Evolutionary conservation across 64 coral and sea anemone species (phyloP).

Genomic region (Actinia tenebrosa): DNA sequence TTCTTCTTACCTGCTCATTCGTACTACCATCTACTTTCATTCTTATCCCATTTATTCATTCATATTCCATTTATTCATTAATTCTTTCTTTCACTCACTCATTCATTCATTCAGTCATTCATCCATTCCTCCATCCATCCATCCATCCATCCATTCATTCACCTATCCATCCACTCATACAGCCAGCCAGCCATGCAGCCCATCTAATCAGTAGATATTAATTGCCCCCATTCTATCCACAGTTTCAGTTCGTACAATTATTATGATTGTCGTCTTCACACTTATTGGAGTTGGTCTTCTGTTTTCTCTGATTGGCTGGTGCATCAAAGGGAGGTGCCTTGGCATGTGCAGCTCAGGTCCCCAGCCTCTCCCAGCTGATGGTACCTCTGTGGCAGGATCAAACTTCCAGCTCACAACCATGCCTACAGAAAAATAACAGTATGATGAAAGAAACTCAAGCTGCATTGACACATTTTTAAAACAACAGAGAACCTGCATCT

Average conservation of each 20-base stretch:
- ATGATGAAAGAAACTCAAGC: not conserved
- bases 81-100: not conserved
- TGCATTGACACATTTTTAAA: no score
- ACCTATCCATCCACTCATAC: not conserved
- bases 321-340: not conserved
- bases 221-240: not conserved
- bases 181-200: not conserved
- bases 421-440: not conserved
- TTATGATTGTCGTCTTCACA: not conserved
- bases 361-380: not conserved
- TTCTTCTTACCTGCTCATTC: no score
- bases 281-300: not conserved
- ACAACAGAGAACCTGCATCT: no score
- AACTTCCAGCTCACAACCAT: not conserved
- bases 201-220: not conserved
- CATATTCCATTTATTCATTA: not conserved
- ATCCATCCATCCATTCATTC: not conserved
- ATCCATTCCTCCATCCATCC: not conserved
- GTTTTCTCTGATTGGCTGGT: not conserved
- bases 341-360: not conserved
- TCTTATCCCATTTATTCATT: not conserved
- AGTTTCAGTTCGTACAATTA: not conserved
- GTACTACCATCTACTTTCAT: no score
- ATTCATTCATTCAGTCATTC: not conserved
- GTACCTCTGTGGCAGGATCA: not conserved